Conservation (phyloP, 2,888 invertebrate genomes). For the Lingula anatina region DNA sequence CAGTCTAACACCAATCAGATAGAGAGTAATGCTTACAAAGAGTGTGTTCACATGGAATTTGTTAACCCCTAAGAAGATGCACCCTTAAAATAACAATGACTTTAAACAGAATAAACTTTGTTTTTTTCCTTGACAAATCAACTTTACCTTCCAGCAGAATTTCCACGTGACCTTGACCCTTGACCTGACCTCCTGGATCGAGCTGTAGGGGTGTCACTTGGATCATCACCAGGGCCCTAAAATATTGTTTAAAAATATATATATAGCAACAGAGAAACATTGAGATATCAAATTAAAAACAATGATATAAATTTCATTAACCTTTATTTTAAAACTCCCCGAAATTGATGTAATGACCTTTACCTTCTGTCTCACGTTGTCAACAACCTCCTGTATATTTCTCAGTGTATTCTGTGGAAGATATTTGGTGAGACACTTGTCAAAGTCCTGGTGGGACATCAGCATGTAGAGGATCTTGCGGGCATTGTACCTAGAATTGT, state of each 20-base stretch:
- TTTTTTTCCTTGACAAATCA: not conserved
- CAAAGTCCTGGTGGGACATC: conserved; percentile 70
- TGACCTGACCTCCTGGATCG: conserved; percentile 38
- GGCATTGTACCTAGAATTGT: conserved; percentile 26
- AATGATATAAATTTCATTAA: too few relatives aligned
- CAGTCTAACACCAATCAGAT: too few relatives aligned
- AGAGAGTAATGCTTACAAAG: too few relatives aligned
- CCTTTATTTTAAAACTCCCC: too few relatives aligned
- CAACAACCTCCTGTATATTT: conserved; percentile 76
- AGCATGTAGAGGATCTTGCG: conserved; percentile 67
- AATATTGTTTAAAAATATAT: too few relatives aligned
- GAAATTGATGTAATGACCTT: too few relatives aligned
- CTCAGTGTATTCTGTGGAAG: conserved; percentile 73
- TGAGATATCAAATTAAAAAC: too few relatives aligned
- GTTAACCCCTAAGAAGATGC: too few relatives aligned
- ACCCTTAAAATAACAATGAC: not conserved
- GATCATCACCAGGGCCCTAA: conserved; percentile 37
- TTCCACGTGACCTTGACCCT: conserved; percentile 33
- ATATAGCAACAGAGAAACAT: not conserved
- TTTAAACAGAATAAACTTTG: not conserved
- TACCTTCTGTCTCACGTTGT: conserved; percentile 60
- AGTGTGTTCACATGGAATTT: too few relatives aligned
- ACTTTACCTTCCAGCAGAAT: conserved; percentile 36
- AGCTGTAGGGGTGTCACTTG: conserved; percentile 37
- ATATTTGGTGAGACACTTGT: conserved; percentile 70